Percentiles rank a stretch among this genome's conserved stretches.
Evolutionary conservation across 1,140 invertebrate species (phyloP).

Genomic region (Caerostris darwini): DNA sequence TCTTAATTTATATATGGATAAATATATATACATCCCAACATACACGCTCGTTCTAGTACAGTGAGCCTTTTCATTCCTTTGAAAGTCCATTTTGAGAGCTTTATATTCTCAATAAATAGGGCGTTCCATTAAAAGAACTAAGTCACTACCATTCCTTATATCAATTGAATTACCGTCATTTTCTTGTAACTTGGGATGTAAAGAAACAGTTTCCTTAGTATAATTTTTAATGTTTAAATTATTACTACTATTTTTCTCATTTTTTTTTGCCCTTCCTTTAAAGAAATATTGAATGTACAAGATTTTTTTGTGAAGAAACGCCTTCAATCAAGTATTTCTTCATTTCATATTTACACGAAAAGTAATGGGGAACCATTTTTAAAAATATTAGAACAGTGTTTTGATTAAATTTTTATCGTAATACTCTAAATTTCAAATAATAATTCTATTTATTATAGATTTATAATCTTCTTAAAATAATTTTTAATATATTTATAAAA

Average conservation of each 20-base stretch:
- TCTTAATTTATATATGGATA: background rate
- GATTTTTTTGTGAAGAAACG: background rate
- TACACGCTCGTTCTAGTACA: background rate
- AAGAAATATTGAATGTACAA: background rate
- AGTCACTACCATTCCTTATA: background rate
- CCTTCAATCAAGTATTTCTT: background rate
- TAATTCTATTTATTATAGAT: too few relatives aligned
- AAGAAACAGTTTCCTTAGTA: background rate
- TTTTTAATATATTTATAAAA: too few relatives aligned
- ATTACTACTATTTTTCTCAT: background rate
- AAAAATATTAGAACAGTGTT: too few relatives aligned
- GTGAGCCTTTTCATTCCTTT: background rate
- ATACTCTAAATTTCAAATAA: too few relatives aligned
- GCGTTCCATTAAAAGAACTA: background rate
- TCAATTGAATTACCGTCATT: background rate
- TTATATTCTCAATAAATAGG: constrained; percentile 18
- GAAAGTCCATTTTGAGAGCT: constrained; percentile 4
- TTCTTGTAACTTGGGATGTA: background rate
- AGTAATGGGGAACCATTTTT: background rate
- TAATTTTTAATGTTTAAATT: background rate
- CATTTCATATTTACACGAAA: background rate
- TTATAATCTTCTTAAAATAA: too few relatives aligned
- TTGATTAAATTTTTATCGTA: too few relatives aligned
- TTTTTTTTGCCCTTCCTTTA: background rate
- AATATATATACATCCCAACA: background rate